Percentiles rank a stretch among this genome's conserved stretches.
These are phyloP conservation scores for Craseonycteris thonglongyai DNA, from an alignment of 2,113 vertebrate species.

Conservation along the genomic window DNA sequence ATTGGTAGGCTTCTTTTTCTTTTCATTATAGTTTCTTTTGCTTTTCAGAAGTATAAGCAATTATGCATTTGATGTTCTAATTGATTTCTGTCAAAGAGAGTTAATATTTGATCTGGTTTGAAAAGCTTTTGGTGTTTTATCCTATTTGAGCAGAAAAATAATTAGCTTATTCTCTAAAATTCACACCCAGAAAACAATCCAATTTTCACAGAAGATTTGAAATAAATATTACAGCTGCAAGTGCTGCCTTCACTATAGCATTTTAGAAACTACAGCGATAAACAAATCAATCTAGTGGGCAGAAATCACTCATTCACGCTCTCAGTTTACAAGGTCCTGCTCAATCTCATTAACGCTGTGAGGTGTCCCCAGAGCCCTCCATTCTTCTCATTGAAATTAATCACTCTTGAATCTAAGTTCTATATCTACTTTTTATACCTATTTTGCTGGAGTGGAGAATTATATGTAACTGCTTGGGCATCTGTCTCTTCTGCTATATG, in stretches of 20 bases:
- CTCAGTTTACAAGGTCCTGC: not conserved
- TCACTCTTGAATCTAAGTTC: not conserved
- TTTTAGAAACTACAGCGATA: not conserved
- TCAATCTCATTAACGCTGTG: slow-evolving; percentile 10
- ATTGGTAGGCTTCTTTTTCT: not conserved
- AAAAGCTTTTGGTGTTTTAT: not conserved
- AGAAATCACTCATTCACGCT: not conserved
- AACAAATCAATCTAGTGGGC: not conserved
- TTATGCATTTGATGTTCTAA: slow-evolving; percentile 13
- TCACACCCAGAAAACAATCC: not conserved
- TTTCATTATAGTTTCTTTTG: not conserved
- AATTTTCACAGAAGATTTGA: not conserved
- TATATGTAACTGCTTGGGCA: not conserved
- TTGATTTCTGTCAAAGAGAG: slow-evolving; percentile 28
- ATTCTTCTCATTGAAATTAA: slow-evolving; percentile 31
- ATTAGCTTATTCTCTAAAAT: slow-evolving; percentile 15
- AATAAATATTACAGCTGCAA: slow-evolving; percentile 7
- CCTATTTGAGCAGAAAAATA: not conserved
- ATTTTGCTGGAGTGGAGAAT: not conserved
- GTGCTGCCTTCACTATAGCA: not conserved
- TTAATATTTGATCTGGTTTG: not conserved
- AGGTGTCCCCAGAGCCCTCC: not conserved
- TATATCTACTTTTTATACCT: not conserved
- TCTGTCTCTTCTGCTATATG: not conserved
- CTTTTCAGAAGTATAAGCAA: not conserved